Conservation (phyloP, 2,888 invertebrate species). For the Orgyia antiqua region DNA sequence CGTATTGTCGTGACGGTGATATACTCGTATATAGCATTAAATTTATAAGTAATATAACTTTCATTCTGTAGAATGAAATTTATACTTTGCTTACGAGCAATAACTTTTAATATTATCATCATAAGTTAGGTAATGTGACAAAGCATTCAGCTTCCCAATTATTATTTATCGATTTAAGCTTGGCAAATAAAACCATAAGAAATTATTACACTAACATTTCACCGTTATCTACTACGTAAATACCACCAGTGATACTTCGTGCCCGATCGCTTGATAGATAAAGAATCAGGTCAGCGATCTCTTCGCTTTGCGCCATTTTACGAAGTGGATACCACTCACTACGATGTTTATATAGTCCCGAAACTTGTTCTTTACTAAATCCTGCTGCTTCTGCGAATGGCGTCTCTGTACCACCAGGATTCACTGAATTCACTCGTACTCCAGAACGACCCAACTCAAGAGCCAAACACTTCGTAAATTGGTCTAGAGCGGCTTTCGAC, state of each 20-base stretch:
- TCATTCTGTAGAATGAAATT: too few species aligned
- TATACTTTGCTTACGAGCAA: too few species aligned
- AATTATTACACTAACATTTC: constrained; percentile 46
- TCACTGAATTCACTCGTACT: constrained; percentile 92
- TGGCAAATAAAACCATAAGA: too few species aligned
- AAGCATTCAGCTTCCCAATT: too few species aligned
- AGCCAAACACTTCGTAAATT: constrained; percentile 93
- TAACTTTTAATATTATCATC: too few species aligned
- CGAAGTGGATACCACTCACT: constrained; percentile 92
- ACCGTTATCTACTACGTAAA: constrained; percentile 65
- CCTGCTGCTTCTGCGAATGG: constrained; percentile 79
- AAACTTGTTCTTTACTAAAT: constrained; percentile 78
- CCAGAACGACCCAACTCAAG: constrained; percentile 86
- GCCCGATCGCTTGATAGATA: constrained; percentile 93
- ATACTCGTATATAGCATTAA: too few species aligned
- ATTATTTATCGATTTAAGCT: too few species aligned
- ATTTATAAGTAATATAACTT: too few species aligned
- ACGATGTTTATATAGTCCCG: constrained; percentile 85
- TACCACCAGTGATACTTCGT: constrained; percentile 92
- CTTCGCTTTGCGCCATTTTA: constrained; percentile 87
- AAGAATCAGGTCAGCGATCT: constrained; percentile 92
- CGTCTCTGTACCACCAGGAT: constrained; percentile 95
- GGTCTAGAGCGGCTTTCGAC: constrained; percentile 95
- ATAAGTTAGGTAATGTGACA: too few species aligned
- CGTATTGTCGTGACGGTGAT: too few species aligned